Evolutionary conservation across 2,113 vertebrate species (phyloP), one percentile per base, ranked within the genome.

Genomic region (Nycticryphes semicollaris): DNA sequence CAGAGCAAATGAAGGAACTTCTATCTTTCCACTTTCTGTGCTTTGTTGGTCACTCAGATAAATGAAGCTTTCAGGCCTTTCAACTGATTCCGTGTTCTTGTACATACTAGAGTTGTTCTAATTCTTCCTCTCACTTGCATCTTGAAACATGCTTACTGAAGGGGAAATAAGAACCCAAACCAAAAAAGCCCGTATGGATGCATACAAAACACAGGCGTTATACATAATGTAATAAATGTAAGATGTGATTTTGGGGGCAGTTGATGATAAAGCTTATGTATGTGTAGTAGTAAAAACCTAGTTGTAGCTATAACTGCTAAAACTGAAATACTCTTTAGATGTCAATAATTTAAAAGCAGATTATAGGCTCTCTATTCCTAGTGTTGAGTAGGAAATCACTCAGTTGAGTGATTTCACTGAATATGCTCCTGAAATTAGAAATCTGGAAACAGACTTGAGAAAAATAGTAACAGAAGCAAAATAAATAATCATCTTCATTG

Each of bases 111-210:
- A 56, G 35, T 67, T 63, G 8, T 63, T 86, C 27, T 75, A 48
- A 12, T 56, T 66, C 27, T 75, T 9, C 6, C 3, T 69, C 22
- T 80, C 17, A 6, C 19, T 76, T 87, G 21, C 30, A 25, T 27
- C 45, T 79, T 78, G 62, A 81, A 91, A 72, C 12, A 1, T n/a
- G 25, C 66, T 89, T 84, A 50, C 9, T 75, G 56, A 57, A 82
- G n/a, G 30, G 24, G 43, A 93, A 93, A 18, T 39, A 86, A 72
- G 37, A 73, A 20, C 33, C 4, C 27, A 48, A 66, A 24, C 31
- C 18, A 17, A 17, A 43, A 83, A 73, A 43, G 5, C 4, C 23
- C 18, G 1, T 67, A 24, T 0, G 0, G 25, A 21, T 39, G 16
- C 28, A 31, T 14, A 30, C 30, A 43, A 59, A 95, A 28, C 35